Evolutionary conservation across 2,113 vertebrate genomes (phyloP).

Genomic region (Syngnathoides biaculeatus): DNA sequence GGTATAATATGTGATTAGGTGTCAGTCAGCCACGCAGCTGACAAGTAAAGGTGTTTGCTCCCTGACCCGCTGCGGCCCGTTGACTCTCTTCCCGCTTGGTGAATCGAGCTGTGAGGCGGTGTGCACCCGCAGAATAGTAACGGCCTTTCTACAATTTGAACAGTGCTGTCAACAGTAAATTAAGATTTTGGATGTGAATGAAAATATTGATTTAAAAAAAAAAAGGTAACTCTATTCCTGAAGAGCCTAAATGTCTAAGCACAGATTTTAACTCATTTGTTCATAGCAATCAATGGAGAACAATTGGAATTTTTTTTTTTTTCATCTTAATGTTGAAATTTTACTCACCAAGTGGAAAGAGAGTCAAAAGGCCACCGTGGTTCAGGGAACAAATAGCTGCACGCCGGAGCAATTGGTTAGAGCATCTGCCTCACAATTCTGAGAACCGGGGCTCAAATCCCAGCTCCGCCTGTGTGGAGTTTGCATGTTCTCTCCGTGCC

Average conservation of each 20-base stretch:
- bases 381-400: too few species aligned
- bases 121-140: slow-evolving; percentile 25
- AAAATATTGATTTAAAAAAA: not conserved
- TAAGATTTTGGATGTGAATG: not conserved
- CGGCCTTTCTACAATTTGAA: not conserved
- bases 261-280: not conserved
- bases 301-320: too few species aligned
- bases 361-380: too few species aligned
- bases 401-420: too few species aligned
- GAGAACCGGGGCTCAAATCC: too few species aligned
- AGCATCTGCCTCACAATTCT: too few species aligned
- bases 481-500: too few species aligned
- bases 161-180: not conserved
- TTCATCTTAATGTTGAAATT: not conserved
- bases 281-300: too few species aligned
- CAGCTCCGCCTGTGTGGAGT: too few species aligned
- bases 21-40: slow-evolving; percentile 48
- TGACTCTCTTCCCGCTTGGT: slow-evolving; percentile 36
- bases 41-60: slow-evolving; percentile 60
- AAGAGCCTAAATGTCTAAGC: not conserved
- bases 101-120: slow-evolving; percentile 31
- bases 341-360: too few species aligned
- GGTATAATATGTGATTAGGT: too few species aligned
- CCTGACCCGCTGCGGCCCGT: slow-evolving; percentile 54
- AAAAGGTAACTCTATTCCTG: not conserved